Base-by-base conservation (phyloP, 2,888 invertebrate species). In the Pyrgus malvae region DNA sequence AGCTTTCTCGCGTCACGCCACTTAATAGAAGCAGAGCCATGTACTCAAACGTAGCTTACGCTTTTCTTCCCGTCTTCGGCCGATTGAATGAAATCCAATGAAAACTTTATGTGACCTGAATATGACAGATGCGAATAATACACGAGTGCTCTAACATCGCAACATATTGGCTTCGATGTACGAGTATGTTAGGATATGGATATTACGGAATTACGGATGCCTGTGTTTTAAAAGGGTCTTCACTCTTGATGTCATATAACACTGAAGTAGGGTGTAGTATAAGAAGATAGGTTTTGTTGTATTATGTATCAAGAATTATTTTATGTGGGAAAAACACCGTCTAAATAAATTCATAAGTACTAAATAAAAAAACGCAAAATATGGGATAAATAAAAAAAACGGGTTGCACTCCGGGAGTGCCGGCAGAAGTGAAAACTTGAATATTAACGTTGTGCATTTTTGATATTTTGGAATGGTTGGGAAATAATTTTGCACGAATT, bases 11-110 rank as follows among this genome's bases (percentile, higher is more conserved):
- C 81, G 79, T 75, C 76, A 69, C 64, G 81, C 82, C 83, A 85
- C 86, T 86, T 86, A 85, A 78, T 79, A 78, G 75, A 79, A 75
- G 80, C 76, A 78, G 80, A 80, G 80, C 82, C 76, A 83, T 78
- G 79, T 82, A 83, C 84, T 87, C 85, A 84, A 87, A 85, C 86
- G 82, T 84, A 86, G 81, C 82, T 78, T 78, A 72, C 78, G 75
- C n/a, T n/a, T 74, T 70, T 69, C 74, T 79, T 25, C 9, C 23
- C 9, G 4, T 29, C 21, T 46, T 19, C 21, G 77, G 81, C 80
- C 80, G 80, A 81, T 86, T 83, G 80, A 72, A 80, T 79, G 78
- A 79, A 78, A 79, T 78, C 76, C 75, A 72, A 76, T 78, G 80
- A 82, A 85, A 83, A 78, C 79, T 80, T 81, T 81, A 87, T 83